Evolutionary conservation across 1,140 invertebrate genomes (phyloP).

Genomic region (Hycleus cichorii): DNA sequence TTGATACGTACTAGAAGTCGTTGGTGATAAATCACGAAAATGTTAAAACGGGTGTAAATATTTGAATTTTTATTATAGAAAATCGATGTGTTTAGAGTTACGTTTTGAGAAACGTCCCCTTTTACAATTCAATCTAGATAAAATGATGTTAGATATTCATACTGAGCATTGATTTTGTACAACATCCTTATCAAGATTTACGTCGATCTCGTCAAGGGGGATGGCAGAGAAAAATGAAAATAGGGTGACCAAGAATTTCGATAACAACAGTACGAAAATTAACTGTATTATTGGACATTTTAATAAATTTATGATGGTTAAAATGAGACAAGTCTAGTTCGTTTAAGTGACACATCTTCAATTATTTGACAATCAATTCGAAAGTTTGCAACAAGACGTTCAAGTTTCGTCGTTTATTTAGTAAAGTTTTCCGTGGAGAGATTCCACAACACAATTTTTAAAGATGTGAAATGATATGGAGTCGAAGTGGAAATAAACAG

Average conservation of each 20-base stretch:
- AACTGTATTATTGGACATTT: slow-evolving; percentile 7
- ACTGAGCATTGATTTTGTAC: slow-evolving; percentile 19
- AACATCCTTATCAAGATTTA: slow-evolving; percentile 17
- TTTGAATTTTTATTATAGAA: background rate
- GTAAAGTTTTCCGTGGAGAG: background rate
- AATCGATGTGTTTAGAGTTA: slow-evolving; percentile 7
- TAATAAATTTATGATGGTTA: background rate
- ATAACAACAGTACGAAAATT: background rate
- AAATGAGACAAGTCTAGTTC: slow-evolving; percentile 8
- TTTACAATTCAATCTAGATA: slow-evolving; percentile 10
- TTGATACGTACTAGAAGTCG: no score
- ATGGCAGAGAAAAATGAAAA: background rate
- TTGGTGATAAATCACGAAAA: no score
- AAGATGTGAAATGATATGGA: background rate
- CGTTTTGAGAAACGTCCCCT: slow-evolving; percentile 8
- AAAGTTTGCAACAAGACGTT: slow-evolving; percentile 5
- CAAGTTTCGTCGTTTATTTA: slow-evolving; percentile 3
- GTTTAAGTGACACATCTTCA: slow-evolving; percentile 12
- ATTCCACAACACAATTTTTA: background rate
- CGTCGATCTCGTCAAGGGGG: slow-evolving; percentile 12
- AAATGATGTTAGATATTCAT: slow-evolving; percentile 17
- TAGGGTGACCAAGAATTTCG: background rate
- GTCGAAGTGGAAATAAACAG: no score
- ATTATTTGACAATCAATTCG: slow-evolving; percentile 17
- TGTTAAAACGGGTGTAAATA: background rate